Evolutionary conservation across 2,797 vertebrate genomes (phyloP).

Genomic region (Typhlichthys subterraneus): DNA sequence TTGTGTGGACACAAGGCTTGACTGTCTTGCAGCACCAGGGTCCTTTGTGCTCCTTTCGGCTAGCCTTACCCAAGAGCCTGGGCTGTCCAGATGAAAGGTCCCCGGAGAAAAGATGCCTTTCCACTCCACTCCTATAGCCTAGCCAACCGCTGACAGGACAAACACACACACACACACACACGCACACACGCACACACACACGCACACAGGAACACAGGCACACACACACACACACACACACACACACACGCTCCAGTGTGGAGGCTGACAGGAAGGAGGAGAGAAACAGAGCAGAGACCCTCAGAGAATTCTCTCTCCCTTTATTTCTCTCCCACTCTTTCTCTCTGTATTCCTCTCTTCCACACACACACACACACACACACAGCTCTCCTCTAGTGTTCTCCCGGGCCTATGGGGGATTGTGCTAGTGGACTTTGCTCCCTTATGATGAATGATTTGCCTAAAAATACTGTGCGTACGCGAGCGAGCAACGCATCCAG

Average conservation of each 20-base stretch:
- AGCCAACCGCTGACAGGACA: conserved; percentile 44
- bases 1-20: conserved; percentile 66
- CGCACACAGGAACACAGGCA: conserved; percentile 51
- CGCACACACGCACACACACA: conserved; percentile 40
- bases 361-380: conserved; percentile 6
- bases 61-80: conserved; percentile 50
- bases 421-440: conserved; percentile 74
- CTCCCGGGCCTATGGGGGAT: conserved; percentile 64
- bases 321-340: conserved; percentile 24
- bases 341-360: conserved; percentile 9
- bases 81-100: conserved; percentile 66
- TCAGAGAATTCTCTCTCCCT: conserved; percentile 44
- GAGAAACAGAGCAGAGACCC: conserved; percentile 59
- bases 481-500: conserved; percentile 21
- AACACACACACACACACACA: conserved; percentile 33
- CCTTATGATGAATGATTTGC: conserved; percentile 77
- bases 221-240: conserved; percentile 27
- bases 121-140: conserved; percentile 38
- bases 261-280: conserved; percentile 57
- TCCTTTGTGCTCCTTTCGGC: conserved; percentile 59
- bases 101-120: conserved; percentile 65
- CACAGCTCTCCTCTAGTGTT: conserved; percentile 43
- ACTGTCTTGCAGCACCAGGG: conserved; percentile 48
- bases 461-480: conserved; percentile 74
- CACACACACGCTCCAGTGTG: conserved; percentile 58